Evolutionary conservation across 2,888 invertebrate species (phyloP).

Genomic region (Meiosimyza decipiens): DNA sequence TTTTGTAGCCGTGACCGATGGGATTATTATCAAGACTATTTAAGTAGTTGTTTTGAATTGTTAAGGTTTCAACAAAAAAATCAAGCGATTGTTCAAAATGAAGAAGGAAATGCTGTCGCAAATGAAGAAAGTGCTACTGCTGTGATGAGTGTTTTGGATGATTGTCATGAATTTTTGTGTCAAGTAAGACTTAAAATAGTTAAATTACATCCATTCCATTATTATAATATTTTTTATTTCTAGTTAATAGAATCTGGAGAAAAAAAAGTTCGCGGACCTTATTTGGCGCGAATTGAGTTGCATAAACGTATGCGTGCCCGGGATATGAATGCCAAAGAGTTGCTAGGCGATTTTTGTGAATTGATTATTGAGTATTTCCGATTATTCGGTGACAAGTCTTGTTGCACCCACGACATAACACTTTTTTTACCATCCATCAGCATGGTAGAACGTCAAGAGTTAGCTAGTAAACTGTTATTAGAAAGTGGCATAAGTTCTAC

Average conservation of each 20-base stretch:
- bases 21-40: slow-evolving; percentile 80
- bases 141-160: slow-evolving; percentile 48
- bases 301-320: slow-evolving; percentile 72
- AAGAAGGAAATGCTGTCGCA: slow-evolving; percentile 29
- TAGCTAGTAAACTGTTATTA: slow-evolving; percentile 72
- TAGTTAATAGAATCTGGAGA: slow-evolving; percentile 69
- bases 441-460: slow-evolving; percentile 70
- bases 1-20: slow-evolving; percentile 73
- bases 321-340: slow-evolving; percentile 69
- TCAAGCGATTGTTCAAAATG: slow-evolving; percentile 9
- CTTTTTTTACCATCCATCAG: slow-evolving; percentile 77
- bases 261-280: slow-evolving; percentile 79
- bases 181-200: slow-evolving; percentile 47
- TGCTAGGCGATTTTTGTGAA: slow-evolving; percentile 75
- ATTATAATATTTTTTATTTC: slow-evolving; percentile 47
- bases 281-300: slow-evolving; percentile 84
- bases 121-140: slow-evolving; percentile 50
- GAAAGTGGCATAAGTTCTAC: slow-evolving; percentile 75
- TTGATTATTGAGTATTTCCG: slow-evolving; percentile 82
- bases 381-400: slow-evolving; percentile 85
- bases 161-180: slow-evolving; percentile 63
- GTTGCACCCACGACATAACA: slow-evolving; percentile 85
- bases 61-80: slow-evolving; percentile 59
- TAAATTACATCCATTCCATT: neutral
- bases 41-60: slow-evolving; percentile 77